Conservation (phyloP, 1,140 invertebrate species). For the Drosophila ogumai region DNA sequence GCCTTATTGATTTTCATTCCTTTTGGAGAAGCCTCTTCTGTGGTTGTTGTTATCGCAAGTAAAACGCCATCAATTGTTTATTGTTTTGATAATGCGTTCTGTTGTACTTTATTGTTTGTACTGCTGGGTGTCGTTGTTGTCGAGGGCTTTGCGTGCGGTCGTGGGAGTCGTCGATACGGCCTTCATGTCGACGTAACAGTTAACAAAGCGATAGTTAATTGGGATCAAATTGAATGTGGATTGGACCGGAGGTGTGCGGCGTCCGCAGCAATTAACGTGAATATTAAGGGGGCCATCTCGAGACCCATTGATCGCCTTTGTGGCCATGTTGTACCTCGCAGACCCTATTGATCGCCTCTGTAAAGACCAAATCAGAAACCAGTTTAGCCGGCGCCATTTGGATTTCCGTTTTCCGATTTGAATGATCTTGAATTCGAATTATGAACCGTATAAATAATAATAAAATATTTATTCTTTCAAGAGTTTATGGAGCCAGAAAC, state of each 20-base stretch:
- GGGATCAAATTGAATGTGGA: constrained; percentile 30
- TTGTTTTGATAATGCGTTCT: constrained; percentile 74
- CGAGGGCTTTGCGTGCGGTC: constrained; percentile 28
- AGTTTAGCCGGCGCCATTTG: background rate
- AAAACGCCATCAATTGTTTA: constrained; percentile 81
- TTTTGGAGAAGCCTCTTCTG: constrained; percentile 20
- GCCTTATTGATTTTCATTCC: constrained; percentile 51
- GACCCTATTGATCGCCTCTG: constrained; percentile 1
- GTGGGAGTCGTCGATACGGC: constrained; percentile 33
- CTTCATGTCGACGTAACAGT: constrained; percentile 23
- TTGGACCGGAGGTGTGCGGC: background rate
- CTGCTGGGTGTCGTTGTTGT: constrained; percentile 18
- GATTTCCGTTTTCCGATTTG: constrained; percentile 1
- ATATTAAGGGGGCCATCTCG: constrained; percentile 1
- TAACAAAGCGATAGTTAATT: constrained; percentile 48
- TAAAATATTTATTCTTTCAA: constrained; percentile 7
- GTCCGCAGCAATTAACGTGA: constrained; percentile 2
- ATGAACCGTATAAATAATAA: constrained; percentile 30
- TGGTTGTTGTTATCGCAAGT: constrained; percentile 56
- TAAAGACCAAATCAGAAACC: constrained; percentile 4
- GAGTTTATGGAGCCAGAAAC: constrained; percentile 4
- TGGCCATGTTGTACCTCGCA: background rate
- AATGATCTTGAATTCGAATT: constrained; percentile 29
- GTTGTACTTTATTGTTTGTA: constrained; percentile 53
- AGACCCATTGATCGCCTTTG: constrained; percentile 2